These are phyloP conservation scores for Lithobates pipiens DNA, from an alignment of 2,797 vertebrate genomes.

Conservation along the genomic window DNA sequence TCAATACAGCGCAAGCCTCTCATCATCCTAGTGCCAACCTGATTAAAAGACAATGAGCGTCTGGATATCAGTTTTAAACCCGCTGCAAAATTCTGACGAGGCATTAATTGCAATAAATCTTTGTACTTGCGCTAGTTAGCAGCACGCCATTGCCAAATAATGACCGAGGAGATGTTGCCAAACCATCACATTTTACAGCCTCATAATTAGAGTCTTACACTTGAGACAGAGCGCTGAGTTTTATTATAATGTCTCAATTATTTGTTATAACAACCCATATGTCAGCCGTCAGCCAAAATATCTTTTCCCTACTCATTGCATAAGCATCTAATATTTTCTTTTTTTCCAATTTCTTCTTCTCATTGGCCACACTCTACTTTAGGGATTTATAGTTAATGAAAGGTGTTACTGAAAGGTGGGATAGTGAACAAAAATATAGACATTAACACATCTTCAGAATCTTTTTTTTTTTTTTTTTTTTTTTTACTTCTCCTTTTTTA, in stretches of 20 bases:
- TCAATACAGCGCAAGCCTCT: not conserved
- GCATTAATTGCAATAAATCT: slow-evolving; percentile 58
- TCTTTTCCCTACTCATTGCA: not conserved
- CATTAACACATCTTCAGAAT: too few relatives aligned
- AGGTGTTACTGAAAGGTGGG: too few relatives aligned
- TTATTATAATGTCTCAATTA: slow-evolving; percentile 55
- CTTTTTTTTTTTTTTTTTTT: too few relatives aligned
- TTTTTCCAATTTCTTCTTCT: not conserved
- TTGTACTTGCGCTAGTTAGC: slow-evolving; percentile 37
- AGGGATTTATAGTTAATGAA: too few relatives aligned
- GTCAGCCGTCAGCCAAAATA: slow-evolving; percentile 36
- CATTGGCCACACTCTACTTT: not conserved
- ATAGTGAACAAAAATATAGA: too few relatives aligned
- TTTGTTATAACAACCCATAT: slow-evolving; percentile 55
- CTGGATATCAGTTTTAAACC: slow-evolving; percentile 35
- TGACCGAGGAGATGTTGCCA: slow-evolving; percentile 49
- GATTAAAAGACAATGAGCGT: slow-evolving; percentile 32
- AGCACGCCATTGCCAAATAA: slow-evolving; percentile 54
- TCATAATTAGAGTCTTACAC: slow-evolving; percentile 50
- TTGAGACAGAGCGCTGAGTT: slow-evolving; percentile 45
- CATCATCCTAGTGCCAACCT: not conserved
- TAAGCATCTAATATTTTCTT: not conserved
- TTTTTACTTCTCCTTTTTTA: too few relatives aligned
- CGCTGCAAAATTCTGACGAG: slow-evolving; percentile 45
- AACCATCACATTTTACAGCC: slow-evolving; percentile 56